A percentile compares a stretch with the other conserved stretches of the same genome.
Conservation (phyloP, 2,113 vertebrate genomes). For the Nibea albiflora region DNA sequence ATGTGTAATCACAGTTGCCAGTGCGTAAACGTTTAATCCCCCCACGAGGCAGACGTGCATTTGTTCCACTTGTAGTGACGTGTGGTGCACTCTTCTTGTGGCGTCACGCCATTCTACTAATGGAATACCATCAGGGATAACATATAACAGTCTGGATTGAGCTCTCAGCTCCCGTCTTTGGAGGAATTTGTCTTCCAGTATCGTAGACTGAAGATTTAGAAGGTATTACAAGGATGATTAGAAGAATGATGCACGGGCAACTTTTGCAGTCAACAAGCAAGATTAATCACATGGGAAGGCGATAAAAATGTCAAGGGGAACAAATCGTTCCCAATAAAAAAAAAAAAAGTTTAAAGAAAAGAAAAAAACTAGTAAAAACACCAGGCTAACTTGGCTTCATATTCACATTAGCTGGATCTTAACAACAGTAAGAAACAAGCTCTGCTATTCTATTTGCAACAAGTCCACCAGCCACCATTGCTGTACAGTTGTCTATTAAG, state of each 20-base stretch:
- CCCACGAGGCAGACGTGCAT: conserved; percentile 2
- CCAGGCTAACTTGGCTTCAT: neutral
- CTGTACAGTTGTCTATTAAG: neutral
- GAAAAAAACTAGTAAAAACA: neutral
- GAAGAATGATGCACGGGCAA: neutral
- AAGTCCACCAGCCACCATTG: neutral
- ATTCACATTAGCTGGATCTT: neutral
- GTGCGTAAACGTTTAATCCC: conserved; percentile 43
- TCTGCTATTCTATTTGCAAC: neutral
- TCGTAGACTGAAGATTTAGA: conserved; percentile 23
- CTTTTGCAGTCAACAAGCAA: conserved; percentile 16
- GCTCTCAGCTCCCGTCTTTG: conserved; percentile 10
- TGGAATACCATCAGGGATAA: conserved; percentile 21
- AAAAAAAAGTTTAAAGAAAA: neutral
- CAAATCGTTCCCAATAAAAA: conserved; percentile 26
- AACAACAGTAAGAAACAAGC: neutral
- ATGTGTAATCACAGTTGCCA: conserved; percentile 22
- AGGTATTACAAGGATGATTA: conserved; percentile 19
- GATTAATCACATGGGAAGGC: conserved; percentile 8
- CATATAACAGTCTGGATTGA: neutral
- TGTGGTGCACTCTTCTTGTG: conserved; percentile 20
- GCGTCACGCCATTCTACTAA: conserved; percentile 10
- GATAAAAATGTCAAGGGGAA: conserved; percentile 20
- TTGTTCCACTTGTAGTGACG: conserved; percentile 38
- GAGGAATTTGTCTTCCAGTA: conserved; percentile 24